Percentiles rank a stretch among this genome's conserved stretches.
Conservation (phyloP, 2,888 invertebrate species). For the Drosophila subsilvestris region DNA sequence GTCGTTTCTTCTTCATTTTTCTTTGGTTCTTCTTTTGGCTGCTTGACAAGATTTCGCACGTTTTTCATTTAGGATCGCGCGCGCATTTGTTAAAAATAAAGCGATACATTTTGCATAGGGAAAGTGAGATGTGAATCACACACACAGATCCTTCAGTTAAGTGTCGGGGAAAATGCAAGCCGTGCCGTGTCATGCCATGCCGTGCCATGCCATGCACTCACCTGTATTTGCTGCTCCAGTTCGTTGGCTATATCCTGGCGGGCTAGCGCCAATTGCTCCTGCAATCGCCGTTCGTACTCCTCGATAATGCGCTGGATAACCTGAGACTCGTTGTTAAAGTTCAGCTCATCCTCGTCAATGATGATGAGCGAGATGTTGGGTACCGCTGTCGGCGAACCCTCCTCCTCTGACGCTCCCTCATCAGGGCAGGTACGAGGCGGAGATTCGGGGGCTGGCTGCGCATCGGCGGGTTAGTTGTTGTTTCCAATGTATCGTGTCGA, state of each 20-base stretch:
- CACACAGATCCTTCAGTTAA: neutral
- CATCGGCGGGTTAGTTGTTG: slow-evolving; percentile 42
- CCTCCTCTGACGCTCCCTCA: slow-evolving; percentile 5
- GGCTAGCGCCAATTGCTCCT: slow-evolving; percentile 87
- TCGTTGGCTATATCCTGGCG: slow-evolving; percentile 88
- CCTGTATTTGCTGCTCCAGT: slow-evolving; percentile 90
- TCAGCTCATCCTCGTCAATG: slow-evolving; percentile 83
- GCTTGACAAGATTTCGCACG: slow-evolving; percentile 52
- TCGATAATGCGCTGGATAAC: slow-evolving; percentile 83
- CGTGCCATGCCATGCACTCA: slow-evolving; percentile 82
- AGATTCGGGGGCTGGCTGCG: slow-evolving; percentile 52
- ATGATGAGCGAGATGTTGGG: slow-evolving; percentile 80
- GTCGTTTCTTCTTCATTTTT: slow-evolving; percentile 1
- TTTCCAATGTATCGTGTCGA: slow-evolving; percentile 33
- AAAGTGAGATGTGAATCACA: slow-evolving; percentile 57
- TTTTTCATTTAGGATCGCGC: slow-evolving; percentile 18
- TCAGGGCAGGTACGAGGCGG: slow-evolving; percentile 22
- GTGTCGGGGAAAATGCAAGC: neutral
- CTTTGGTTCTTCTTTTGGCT: slow-evolving; percentile 51
- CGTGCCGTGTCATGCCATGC: neutral
- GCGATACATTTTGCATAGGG: slow-evolving; percentile 9
- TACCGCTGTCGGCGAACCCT: slow-evolving; percentile 29
- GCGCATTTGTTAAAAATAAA: slow-evolving; percentile 49
- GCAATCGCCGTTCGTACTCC: slow-evolving; percentile 85
- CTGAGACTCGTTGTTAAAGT: slow-evolving; percentile 82